phyloP scores from a whole-genome alignment of 1,140 invertebrate species.

The Pteromalus puparum region DNA sequence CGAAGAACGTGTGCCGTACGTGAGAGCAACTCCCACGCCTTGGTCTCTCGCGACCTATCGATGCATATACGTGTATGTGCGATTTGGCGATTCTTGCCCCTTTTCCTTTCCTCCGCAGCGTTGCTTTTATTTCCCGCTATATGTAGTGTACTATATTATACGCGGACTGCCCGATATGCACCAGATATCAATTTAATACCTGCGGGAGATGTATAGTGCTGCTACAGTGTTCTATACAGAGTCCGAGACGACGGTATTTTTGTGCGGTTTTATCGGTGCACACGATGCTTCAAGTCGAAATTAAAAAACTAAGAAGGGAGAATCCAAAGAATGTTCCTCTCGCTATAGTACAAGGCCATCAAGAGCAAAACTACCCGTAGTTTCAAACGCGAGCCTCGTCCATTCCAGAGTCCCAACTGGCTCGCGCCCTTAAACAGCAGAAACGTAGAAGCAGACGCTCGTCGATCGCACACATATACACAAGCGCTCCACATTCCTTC shows the following conservation, averaged over 20 bases:
- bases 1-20: background rate
- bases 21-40: constrained; percentile 43
- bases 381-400: background rate
- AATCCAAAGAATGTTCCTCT: background rate
- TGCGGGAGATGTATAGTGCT: no score
- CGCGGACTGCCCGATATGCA: constrained; percentile 57
- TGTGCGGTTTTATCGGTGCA: no score
- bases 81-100: background rate
- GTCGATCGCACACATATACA: background rate
- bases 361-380: background rate
- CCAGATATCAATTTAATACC: constrained; percentile 64
- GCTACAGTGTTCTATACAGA: no score
- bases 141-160: no score
- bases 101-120: background rate
- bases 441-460: background rate
- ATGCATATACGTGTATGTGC: constrained; percentile 13
- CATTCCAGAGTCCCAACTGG: background rate
- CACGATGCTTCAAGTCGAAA: no score
- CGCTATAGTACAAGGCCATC: background rate
- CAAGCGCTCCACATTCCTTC: constrained; percentile 19
- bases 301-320: background rate
- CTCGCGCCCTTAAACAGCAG: background rate
- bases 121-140: background rate
- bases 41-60: constrained; percentile 26
- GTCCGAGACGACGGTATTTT: no score